Evolutionary conservation across 2,888 invertebrate genomes (phyloP).

Genomic region (Spisula subtruncata): DNA sequence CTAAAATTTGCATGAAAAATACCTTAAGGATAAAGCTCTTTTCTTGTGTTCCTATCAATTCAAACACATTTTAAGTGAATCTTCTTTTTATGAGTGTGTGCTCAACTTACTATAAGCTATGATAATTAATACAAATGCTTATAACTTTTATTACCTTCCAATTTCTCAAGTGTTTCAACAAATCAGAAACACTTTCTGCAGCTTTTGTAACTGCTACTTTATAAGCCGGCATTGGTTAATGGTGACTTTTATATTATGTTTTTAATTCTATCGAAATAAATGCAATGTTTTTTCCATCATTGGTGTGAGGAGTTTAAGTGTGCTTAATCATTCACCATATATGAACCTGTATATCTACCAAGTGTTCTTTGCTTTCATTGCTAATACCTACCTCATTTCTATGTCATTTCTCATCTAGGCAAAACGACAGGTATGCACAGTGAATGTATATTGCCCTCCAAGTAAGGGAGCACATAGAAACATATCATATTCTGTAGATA

Average conservation of each 20-base stretch:
- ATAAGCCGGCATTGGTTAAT: too few relatives aligned
- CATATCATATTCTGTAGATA: not conserved
- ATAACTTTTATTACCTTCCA: too few relatives aligned
- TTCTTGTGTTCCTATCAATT: too few relatives aligned
- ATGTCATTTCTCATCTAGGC: slow-evolving; percentile 22
- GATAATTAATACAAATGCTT: too few relatives aligned
- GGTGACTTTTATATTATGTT: not conserved
- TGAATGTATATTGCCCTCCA: not conserved
- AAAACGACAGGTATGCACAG: not conserved
- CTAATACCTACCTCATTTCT: slow-evolving; percentile 10
- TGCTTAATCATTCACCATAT: not conserved
- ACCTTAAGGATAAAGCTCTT: too few relatives aligned
- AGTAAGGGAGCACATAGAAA: slow-evolving; percentile 24
- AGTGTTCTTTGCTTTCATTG: not conserved
- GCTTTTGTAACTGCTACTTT: too few relatives aligned
- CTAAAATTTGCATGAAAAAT: too few relatives aligned
- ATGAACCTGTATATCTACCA: not conserved
- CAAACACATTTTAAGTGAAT: too few relatives aligned
- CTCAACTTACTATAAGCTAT: too few relatives aligned
- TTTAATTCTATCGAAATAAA: slow-evolving; percentile 1
- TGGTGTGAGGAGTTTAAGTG: not conserved
- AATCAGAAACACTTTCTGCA: too few relatives aligned
- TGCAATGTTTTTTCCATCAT: not conserved
- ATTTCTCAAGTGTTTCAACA: too few relatives aligned
- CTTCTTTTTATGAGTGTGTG: too few relatives aligned